phyloP scores from a whole-genome alignment of 35 echinoderm and acorn worm species.

The Holothuria glaberrima region DNA sequence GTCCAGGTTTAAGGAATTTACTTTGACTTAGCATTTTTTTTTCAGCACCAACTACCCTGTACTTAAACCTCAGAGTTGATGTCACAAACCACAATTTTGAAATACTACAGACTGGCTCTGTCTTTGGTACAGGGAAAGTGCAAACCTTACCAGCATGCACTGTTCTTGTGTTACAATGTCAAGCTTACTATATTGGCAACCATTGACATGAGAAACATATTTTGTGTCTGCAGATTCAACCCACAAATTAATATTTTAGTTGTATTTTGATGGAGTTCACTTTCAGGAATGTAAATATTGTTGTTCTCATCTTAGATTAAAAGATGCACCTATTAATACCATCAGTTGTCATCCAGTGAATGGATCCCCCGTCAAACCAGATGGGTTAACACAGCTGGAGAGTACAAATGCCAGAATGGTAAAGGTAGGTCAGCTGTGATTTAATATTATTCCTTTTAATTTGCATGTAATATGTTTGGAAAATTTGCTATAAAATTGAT shows the following conservation, averaged over 20 bases:
- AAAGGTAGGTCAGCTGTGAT: background rate
- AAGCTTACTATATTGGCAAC: background rate
- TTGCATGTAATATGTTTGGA: too few species aligned
- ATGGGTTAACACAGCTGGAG: slow-evolving; percentile 48
- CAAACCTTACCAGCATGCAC: too few species aligned
- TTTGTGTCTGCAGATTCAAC: background rate
- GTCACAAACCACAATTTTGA: too few species aligned
- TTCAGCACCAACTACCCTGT: too few species aligned
- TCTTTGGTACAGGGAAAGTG: too few species aligned
- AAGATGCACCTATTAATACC: slow-evolving; percentile 74
- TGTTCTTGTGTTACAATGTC: background rate
- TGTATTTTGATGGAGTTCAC: background rate
- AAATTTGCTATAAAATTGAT: too few species aligned
- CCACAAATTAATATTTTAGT: background rate
- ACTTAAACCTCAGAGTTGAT: too few species aligned
- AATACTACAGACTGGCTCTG: too few species aligned
- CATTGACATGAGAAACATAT: too few species aligned
- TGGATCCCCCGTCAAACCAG: slow-evolving; percentile 74
- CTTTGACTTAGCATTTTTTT: too few species aligned
- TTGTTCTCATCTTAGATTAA: slow-evolving; percentile 51
- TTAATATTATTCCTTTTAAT: too few species aligned
- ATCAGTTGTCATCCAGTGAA: slow-evolving; percentile 92
- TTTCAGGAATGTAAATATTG: background rate
- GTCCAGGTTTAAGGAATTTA: too few species aligned
- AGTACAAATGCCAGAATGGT: background rate